These are phyloP conservation scores for Drosophila picticornis DNA, from an alignment of 2,888 invertebrate genomes.

Conservation along the genomic window DNA sequence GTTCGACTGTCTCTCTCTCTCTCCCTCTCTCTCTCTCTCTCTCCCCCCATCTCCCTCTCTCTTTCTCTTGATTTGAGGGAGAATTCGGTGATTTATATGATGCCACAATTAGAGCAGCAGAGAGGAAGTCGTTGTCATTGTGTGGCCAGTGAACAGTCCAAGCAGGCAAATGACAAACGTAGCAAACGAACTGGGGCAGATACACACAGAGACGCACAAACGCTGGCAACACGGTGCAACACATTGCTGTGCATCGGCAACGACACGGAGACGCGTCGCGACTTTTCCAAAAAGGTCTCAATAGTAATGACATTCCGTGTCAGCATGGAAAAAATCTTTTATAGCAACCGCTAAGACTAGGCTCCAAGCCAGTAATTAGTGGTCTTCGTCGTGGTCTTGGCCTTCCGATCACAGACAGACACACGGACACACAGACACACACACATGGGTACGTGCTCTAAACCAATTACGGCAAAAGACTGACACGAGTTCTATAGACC, in stretches of 20 bases:
- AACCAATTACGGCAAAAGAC: constrained; percentile 62
- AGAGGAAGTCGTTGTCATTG: constrained; percentile 46
- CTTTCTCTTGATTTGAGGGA: neutral
- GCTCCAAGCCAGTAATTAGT: constrained; percentile 62
- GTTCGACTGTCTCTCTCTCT: neutral
- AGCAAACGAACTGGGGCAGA: constrained; percentile 1
- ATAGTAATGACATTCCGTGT: constrained; percentile 65
- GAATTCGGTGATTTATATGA: constrained; percentile 12
- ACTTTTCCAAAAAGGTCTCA: constrained; percentile 30
- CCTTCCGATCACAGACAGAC: constrained; percentile 12
- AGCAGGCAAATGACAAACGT: constrained; percentile 32
- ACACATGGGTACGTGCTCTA: constrained; percentile 61
- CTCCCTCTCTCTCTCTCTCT: neutral
- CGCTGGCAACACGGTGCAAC: constrained; percentile 10
- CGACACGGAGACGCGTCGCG: neutral
- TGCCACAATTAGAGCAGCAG: constrained; percentile 6
- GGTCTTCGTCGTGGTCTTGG: constrained; percentile 27
- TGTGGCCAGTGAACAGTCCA: constrained; percentile 10
- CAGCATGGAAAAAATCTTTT: constrained; percentile 52
- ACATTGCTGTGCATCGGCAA: constrained; percentile 38
- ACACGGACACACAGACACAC: neutral
- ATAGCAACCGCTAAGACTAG: constrained; percentile 52
- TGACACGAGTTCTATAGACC: constrained; percentile 62
- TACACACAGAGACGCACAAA: neutral
- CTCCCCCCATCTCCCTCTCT: neutral